A percentile compares a stretch with the other conserved stretches of the same genome.
Evolutionary conservation across 2,888 invertebrate species (phyloP).

Genomic region (Drosophila demipolita): DNA sequence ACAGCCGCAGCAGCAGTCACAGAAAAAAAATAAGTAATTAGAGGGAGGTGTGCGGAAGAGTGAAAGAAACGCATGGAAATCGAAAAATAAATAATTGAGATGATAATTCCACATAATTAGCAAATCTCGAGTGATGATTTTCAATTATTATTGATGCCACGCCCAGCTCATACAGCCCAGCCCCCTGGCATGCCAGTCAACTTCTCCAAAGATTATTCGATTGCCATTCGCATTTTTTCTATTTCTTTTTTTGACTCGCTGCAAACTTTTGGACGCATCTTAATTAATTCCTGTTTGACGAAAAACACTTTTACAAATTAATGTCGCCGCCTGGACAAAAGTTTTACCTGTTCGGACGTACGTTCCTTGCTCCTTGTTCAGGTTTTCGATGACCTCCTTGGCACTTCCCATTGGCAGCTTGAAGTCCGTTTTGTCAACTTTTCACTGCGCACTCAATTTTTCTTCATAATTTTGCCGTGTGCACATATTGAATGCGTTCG

Average conservation of each 20-base stretch:
- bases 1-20: neutral
- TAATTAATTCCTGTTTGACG: constrained; percentile 85
- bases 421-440: constrained; percentile 78
- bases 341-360: constrained; percentile 67
- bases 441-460: constrained; percentile 65
- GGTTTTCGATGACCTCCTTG: constrained; percentile 43
- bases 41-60: constrained; percentile 42
- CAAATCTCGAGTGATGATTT: constrained; percentile 81
- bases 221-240: constrained; percentile 10
- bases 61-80: constrained; percentile 57
- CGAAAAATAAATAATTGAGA: constrained; percentile 80
- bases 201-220: constrained; percentile 43
- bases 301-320: constrained; percentile 81
- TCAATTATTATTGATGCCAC: constrained; percentile 68
- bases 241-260: neutral
- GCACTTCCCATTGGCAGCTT: neutral
- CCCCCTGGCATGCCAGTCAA: constrained; percentile 6
- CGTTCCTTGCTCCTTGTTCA: constrained; percentile 40
- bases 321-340: constrained; percentile 66
- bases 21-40: constrained; percentile 65
- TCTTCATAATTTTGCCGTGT: constrained; percentile 70
- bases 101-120: constrained; percentile 81
- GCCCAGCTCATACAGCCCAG: constrained; percentile 9
- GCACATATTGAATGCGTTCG: constrained; percentile 76
- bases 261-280: constrained; percentile 66